Evolutionary conservation across 2,797 vertebrate genomes (phyloP), one percentile per base, ranked within the genome.

Genomic region (Acanthis flammea): DNA sequence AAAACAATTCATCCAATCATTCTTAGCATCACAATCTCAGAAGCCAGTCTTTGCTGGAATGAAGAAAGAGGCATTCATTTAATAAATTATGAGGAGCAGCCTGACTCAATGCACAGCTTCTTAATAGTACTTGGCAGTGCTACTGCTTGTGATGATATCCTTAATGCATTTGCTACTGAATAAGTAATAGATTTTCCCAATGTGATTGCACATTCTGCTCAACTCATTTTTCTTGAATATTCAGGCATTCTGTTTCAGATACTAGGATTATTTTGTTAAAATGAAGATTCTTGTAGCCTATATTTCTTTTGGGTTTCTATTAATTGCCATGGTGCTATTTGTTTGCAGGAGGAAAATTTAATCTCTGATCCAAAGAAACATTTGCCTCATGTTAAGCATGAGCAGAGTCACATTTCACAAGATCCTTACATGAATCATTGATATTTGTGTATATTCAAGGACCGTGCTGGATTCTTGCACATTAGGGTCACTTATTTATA

Each of bases 31-130:
- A 58, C 74, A 77, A 58, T 95, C 86, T 85, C 12, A 14, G 88
- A 77, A 86, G 72, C 51, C 75, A 86, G 66, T 79, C 80, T 94
- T 87, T 81, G 80, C 94, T 96, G 95, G 91, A 95, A 96, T 66
- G 47, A 91, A 96, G 94, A 94, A 92, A 93, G 88, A 93, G 57
- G 55, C 79, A 81, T 95, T 88, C 81, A 81, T 81, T 85, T 93
- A 96, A 98, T 98, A 96, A 98, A 97, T 98, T 94, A 98, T 96
- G 96, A 97, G 94, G 50, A 94, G 60, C 67, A 84, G 86, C 63
- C 62, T 92, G 71, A 90, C 47, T 92, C 65, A 85, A 57, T 41
- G 81, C 68, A 67, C 53, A 66, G 75, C 76, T 93, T 74, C 90
- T 91, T 96, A 95, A 96, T 83, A 90, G 92, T 50, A 62, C 74